phyloP scores from a whole-genome alignment of 1,140 invertebrate species.

The Bombus ignitus region DNA sequence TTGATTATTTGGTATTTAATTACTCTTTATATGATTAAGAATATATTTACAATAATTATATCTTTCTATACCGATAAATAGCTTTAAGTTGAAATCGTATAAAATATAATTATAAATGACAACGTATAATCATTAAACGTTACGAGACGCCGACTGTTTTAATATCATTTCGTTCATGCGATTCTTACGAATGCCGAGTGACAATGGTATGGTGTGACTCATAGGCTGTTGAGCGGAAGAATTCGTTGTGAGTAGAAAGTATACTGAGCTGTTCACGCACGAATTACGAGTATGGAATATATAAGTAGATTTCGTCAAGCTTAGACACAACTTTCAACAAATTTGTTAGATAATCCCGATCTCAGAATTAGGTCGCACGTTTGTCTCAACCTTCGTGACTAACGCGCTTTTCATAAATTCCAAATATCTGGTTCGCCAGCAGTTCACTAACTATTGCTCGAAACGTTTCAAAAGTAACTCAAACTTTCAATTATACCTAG shows the following conservation, averaged over 20 bases:
- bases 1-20: too few relatives aligned
- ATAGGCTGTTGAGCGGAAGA: conserved; percentile 26
- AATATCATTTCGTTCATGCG: conserved; percentile 10
- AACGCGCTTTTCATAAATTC: background rate
- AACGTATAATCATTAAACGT: background rate
- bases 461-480: background rate
- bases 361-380: background rate
- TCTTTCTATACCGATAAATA: background rate
- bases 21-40: too few relatives aligned
- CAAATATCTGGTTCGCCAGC: background rate
- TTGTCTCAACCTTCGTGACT: background rate
- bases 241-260: conserved; percentile 38
- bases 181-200: conserved; percentile 23
- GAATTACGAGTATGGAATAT: conserved; percentile 14
- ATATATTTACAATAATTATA: too few relatives aligned
- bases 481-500: background rate
- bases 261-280: conserved; percentile 8
- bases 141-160: background rate
- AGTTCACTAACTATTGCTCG: background rate
- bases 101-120: background rate
- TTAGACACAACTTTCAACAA: background rate
- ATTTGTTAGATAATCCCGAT: background rate
- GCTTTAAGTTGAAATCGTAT: background rate
- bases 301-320: conserved; percentile 25
- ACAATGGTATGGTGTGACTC: conserved; percentile 38